phyloP scores from a whole-genome alignment of 53 echinoderm and acorn worm species.

The Astropecten irregularis region DNA sequence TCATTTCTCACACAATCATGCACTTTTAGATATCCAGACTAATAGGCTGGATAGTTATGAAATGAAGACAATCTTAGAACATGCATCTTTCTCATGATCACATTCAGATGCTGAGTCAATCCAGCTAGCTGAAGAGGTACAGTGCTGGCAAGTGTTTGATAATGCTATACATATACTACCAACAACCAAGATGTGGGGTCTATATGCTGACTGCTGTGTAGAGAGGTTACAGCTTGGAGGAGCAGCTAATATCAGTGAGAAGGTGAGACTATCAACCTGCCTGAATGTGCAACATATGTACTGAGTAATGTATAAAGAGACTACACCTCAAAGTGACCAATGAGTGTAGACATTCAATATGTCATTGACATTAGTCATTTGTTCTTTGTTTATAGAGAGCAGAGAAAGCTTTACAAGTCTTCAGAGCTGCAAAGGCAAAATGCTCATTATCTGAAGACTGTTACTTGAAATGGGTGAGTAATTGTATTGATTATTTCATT shows the following conservation, averaged over 20 bases:
- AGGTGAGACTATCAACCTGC: conserved; percentile 71
- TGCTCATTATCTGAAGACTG: conserved; percentile 58
- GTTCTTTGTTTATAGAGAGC: conserved; percentile 64
- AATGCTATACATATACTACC: conserved; percentile 63
- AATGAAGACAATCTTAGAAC: no score
- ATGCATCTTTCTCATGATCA: no score
- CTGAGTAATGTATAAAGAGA: no score
- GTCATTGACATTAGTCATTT: not conserved
- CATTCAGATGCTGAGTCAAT: conserved; percentile 33
- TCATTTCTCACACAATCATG: no score
- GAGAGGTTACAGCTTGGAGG: conserved; percentile 78
- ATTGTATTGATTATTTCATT: not conserved
- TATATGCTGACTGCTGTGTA: conserved; percentile 67
- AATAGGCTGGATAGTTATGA: no score
- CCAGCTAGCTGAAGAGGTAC: conserved; percentile 56
- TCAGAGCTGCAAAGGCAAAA: conserved; percentile 56
- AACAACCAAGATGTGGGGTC: conserved; percentile 70
- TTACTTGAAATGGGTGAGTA: conserved; percentile 82
- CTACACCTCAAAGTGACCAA: conserved; percentile 33
- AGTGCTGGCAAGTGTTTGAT: conserved; percentile 74
- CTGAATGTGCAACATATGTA: no score
- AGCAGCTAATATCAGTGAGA: conserved; percentile 33
- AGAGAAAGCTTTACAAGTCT: conserved; percentile 41
- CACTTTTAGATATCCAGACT: no score
- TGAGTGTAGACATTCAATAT: not conserved